phyloP scores from a whole-genome alignment of 2,113 vertebrate species.

The Tor tambroides region DNA sequence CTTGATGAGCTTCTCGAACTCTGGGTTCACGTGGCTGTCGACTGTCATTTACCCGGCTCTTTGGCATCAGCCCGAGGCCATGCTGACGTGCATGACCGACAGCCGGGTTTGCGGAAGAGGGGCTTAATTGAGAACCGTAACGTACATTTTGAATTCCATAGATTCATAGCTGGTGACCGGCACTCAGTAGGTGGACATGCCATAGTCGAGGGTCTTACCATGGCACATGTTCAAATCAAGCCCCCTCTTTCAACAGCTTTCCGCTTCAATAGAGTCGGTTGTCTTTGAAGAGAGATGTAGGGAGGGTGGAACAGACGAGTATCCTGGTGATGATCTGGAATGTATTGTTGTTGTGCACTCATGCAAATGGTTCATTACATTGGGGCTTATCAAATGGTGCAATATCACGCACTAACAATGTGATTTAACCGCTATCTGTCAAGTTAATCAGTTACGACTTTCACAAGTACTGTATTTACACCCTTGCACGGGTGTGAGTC shows the following conservation, averaged over 20 bases:
- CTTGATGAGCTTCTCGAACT: slow-evolving; percentile 2
- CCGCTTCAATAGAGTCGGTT: slow-evolving; percentile 11
- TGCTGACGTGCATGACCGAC: background rate
- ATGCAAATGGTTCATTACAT: slow-evolving; percentile 32
- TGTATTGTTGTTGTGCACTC: slow-evolving; percentile 49
- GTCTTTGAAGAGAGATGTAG: slow-evolving; percentile 26
- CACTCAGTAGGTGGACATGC: slow-evolving; percentile 12
- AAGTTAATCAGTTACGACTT: slow-evolving; percentile 45
- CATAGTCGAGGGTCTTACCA: background rate
- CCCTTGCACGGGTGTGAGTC: background rate
- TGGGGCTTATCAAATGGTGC: slow-evolving; percentile 42
- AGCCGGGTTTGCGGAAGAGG: background rate
- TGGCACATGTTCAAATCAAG: slow-evolving; percentile 31
- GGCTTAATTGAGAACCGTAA: background rate
- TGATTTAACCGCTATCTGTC: slow-evolving; percentile 48
- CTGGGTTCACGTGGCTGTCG: background rate
- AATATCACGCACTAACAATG: slow-evolving; percentile 38
- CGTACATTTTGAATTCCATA: background rate
- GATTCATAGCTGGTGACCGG: background rate
- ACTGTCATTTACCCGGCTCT: background rate
- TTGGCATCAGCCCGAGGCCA: background rate
- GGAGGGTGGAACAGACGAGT: slow-evolving; percentile 19
- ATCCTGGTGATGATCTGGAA: slow-evolving; percentile 33
- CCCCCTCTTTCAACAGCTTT: background rate
- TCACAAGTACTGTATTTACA: slow-evolving; percentile 12